Percentiles rank a stretch among this genome's conserved stretches.
Conservation (phyloP, 2,888 invertebrate species). For the Resseliella maxima region DNA sequence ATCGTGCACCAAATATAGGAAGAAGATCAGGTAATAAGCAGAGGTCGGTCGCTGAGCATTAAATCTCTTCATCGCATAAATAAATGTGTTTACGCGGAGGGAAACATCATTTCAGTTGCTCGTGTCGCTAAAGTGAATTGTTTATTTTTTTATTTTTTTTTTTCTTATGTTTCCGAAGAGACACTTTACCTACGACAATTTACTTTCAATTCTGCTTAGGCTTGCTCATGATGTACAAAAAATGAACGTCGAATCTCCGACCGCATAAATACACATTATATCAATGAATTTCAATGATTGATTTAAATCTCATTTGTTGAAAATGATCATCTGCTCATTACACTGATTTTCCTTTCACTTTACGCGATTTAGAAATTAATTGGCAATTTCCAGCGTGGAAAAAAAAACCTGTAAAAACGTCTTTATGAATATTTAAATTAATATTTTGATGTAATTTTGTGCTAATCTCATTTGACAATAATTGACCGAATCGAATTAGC, state of each 20-base stretch:
- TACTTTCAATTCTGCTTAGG: not conserved
- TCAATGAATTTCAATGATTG: not conserved
- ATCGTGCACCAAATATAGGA: not conserved
- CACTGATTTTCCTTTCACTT: too few species aligned
- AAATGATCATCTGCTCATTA: too few species aligned
- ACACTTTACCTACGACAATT: not conserved
- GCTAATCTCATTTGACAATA: too few species aligned
- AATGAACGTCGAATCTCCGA: not conserved
- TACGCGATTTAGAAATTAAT: too few species aligned
- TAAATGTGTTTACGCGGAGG: not conserved
- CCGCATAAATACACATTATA: not conserved
- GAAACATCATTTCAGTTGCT: not conserved
- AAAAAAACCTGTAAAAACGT: too few species aligned
- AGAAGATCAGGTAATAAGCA: not conserved
- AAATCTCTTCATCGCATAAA: not conserved
- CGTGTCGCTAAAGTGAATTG: not conserved
- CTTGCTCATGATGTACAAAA: not conserved
- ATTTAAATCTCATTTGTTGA: too few species aligned
- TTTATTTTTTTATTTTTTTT: too few species aligned
- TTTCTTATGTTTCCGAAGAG: not conserved
- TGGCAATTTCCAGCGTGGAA: too few species aligned
- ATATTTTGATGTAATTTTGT: too few species aligned
- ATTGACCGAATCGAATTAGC: too few species aligned
- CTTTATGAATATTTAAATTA: too few species aligned
- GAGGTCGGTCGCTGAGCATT: not conserved